A percentile compares a stretch with the other conserved stretches of the same genome.
phyloP scores from a whole-genome alignment of 2,113 vertebrate species.

The human (Homo sapiens) region GRCh38 chr7:42329001-42329500 shows the following conservation, averaged over 20 bases:
- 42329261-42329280: neutral
- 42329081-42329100: neutral
- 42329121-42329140: neutral
- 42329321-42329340: neutral
- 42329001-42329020: neutral
- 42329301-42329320: neutral
- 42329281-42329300: neutral
- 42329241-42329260: neutral
- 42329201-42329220: neutral
- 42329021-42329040: neutral
- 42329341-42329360: neutral
- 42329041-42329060: neutral
- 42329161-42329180: neutral
- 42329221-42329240: neutral
- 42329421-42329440: neutral
- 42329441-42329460: neutral
- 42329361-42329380: neutral
- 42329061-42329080: neutral
- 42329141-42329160: neutral
- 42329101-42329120: neutral
- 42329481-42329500: too few species aligned
- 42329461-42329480: neutral
- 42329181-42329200: neutral
- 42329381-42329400: neutral
- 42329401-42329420: neutral